A percentile compares a stretch with the other conserved stretches of the same genome.
Evolutionary conservation across 1,140 invertebrate genomes (phyloP).

Genomic region (Solen grandis): DNA sequence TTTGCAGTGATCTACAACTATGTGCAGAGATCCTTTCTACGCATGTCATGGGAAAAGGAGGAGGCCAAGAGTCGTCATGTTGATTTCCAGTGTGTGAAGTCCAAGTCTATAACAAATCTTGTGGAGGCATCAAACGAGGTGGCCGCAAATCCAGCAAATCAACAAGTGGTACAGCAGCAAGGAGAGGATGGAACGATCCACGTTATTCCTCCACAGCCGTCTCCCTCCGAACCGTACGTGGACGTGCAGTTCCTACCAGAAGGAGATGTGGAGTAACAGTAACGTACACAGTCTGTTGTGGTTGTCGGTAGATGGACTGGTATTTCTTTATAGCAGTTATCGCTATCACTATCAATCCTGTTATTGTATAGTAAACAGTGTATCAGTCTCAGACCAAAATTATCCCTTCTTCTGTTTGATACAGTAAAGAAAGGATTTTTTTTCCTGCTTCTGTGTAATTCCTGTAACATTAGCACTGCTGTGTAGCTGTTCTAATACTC

Average conservation of each 20-base stretch:
- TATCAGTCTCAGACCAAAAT: no score
- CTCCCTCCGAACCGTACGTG: slow-evolving; percentile 80
- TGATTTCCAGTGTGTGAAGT: slow-evolving; percentile 89
- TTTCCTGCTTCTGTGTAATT: no score
- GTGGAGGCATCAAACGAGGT: slow-evolving; percentile 82
- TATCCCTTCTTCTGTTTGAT: no score
- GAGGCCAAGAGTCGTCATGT: slow-evolving; percentile 99
- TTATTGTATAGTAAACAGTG: no score
- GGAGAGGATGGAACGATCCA: slow-evolving; percentile 73
- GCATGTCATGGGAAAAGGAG: slow-evolving; percentile 99
- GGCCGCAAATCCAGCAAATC: slow-evolving; percentile 90
- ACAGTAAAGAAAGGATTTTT: no score
- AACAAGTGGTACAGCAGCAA: slow-evolving; percentile 70
- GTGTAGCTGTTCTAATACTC: no score
- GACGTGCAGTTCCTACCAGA: slow-evolving; percentile 79
- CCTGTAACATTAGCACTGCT: no score
- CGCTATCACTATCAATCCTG: no score
- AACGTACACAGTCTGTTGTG: no score
- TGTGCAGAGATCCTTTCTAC: slow-evolving; percentile 99
- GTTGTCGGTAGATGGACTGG: no score
- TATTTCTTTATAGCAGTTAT: no score
- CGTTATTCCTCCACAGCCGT: slow-evolving; percentile 79
- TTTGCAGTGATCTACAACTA: slow-evolving; percentile 99
- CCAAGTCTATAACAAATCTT: slow-evolving; percentile 81
- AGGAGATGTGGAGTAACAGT: slow-evolving; percentile 70